Evolutionary conservation across 2,888 invertebrate genomes (phyloP).

Genomic region (Morinoia aosen): DNA sequence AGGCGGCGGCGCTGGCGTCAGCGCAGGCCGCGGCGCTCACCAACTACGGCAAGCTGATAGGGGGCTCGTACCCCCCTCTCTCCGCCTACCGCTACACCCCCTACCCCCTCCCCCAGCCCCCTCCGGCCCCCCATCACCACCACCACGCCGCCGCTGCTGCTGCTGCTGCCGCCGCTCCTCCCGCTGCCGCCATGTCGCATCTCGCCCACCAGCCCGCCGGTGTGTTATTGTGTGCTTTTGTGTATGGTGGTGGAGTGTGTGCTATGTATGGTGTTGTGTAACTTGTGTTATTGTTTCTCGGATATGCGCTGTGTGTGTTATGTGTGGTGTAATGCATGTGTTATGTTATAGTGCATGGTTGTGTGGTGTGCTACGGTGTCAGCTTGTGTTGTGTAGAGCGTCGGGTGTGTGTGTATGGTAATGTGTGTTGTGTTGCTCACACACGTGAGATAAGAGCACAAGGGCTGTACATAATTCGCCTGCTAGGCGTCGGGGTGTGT

Average conservation of each 20-base stretch:
- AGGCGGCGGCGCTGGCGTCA: slow-evolving; percentile 70
- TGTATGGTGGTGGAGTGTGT: no score
- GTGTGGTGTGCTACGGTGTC: no score
- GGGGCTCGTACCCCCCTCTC: slow-evolving; percentile 75
- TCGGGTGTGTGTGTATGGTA: no score
- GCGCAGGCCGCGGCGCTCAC: slow-evolving; percentile 71
- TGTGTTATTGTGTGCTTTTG: background rate
- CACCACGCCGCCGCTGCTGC: slow-evolving; percentile 63
- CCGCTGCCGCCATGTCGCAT: slow-evolving; percentile 52
- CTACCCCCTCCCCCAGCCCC: slow-evolving; percentile 75
- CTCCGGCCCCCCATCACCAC: slow-evolving; percentile 67
- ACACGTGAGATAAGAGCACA: no score
- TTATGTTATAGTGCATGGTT: no score
- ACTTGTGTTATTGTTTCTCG: no score
- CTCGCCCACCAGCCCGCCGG: slow-evolving; percentile 55
- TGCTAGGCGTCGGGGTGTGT: no score
- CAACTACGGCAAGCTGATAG: slow-evolving; percentile 67
- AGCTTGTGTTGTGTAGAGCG: no score
- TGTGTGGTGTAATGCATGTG: no score
- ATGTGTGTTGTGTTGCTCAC: no score
- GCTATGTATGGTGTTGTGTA: background rate
- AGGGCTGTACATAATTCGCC: no score
- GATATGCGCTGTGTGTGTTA: no score
- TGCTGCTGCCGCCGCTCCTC: slow-evolving; percentile 22
- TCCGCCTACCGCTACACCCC: slow-evolving; percentile 78